These are phyloP conservation scores for Chesias legatella DNA, from an alignment of 2,888 invertebrate genomes.

Conservation along the genomic window DNA sequence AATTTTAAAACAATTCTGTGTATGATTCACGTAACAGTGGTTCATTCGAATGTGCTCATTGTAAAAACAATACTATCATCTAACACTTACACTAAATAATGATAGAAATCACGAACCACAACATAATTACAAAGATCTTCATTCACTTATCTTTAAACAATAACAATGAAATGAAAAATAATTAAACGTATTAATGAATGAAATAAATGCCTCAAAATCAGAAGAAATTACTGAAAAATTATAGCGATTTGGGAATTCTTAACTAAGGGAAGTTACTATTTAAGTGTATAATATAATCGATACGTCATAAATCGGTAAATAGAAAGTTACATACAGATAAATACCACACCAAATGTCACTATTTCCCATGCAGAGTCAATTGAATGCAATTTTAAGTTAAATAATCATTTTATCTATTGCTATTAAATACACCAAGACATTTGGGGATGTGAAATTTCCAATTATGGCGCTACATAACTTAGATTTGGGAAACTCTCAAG, in stretches of 20 bases:
- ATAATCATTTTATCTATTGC: not conserved
- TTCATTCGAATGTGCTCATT: conserved; percentile 16
- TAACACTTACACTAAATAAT: conserved; percentile 23
- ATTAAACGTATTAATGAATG: conserved; percentile 5
- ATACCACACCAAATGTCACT: not conserved
- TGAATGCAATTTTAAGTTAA: conserved; percentile 4
- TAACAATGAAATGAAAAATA: conserved; percentile 15
- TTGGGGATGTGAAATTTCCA: no score
- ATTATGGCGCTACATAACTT: no score
- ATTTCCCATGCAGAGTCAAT: conserved; percentile 11
- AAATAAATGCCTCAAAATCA: conserved; percentile 19
- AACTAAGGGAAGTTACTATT: no score
- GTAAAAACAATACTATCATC: conserved; percentile 28
- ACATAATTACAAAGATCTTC: conserved; percentile 21
- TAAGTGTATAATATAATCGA: no score
- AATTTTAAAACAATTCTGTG: not conserved
- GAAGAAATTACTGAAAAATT: no score
- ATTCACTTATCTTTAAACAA: conserved; percentile 14
- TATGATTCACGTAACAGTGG: not conserved
- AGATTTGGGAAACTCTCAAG: no score
- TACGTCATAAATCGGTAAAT: no score
- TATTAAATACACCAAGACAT: conserved; percentile 7
- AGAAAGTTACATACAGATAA: no score
- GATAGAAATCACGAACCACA: conserved; percentile 27
- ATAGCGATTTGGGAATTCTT: no score